Evolutionary conservation across 64 coral and sea anemone genomes (phyloP).

Genomic region (Actinia tenebrosa): DNA sequence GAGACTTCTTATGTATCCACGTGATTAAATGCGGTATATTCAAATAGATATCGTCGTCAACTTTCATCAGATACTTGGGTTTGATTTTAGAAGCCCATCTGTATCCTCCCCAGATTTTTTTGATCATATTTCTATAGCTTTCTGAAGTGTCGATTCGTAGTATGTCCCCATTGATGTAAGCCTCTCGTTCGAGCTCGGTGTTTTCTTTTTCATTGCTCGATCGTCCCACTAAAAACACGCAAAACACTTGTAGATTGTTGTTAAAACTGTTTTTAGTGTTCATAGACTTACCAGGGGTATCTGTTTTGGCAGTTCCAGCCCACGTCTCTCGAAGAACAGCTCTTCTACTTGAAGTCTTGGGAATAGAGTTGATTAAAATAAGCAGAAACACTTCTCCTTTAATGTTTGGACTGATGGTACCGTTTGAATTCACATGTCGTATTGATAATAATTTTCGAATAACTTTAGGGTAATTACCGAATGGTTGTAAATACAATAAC

Average conservation of each 20-base stretch:
- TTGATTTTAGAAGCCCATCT: slow-evolving; percentile 8
- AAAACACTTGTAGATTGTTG: not conserved
- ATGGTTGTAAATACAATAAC: not conserved
- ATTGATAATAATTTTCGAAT: not conserved
- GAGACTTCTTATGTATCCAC: slow-evolving; percentile 14
- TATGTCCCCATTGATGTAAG: slow-evolving; percentile 6
- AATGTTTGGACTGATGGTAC: not conserved
- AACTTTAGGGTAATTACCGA: not conserved
- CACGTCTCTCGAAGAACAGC: slow-evolving; percentile 16
- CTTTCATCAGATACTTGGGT: slow-evolving; percentile 22
- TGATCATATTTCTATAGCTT: slow-evolving; percentile 9
- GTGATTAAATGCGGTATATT: slow-evolving; percentile 21
- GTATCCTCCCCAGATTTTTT: slow-evolving; percentile 5
- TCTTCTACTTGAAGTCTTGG: not conserved
- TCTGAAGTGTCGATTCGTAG: slow-evolving; percentile 6
- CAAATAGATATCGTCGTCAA: slow-evolving; percentile 44
- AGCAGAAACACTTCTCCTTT: slow-evolving; percentile 25
- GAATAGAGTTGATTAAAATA: slow-evolving; percentile 23
- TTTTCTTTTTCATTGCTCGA: not conserved
- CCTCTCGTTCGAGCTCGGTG: not conserved
- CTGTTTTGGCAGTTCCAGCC: not conserved
- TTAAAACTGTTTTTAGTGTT: not conserved
- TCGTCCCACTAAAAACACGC: not conserved
- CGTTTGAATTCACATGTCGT: not conserved
- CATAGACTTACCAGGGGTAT: not conserved